Percentiles rank a stretch among this genome's conserved stretches.
These are phyloP conservation scores for Ceuthmochares aereus DNA, from an alignment of 2,113 vertebrate genomes.

Conservation along the genomic window DNA sequence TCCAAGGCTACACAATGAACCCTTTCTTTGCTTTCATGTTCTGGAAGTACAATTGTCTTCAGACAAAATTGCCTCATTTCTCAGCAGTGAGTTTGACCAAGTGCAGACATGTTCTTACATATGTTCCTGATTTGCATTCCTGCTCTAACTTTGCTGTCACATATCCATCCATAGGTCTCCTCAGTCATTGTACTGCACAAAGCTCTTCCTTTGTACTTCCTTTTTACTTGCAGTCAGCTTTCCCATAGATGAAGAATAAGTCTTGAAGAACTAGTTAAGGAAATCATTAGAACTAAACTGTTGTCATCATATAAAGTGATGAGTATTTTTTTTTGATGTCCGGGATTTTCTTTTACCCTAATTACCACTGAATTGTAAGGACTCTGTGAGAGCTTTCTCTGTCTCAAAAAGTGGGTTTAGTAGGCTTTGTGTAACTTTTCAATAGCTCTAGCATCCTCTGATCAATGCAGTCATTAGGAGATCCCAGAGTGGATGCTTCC, in stretches of 20 bases:
- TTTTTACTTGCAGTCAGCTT: not conserved
- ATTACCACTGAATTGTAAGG: not conserved
- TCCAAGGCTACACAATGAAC: conserved; percentile 66
- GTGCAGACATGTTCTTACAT: conserved; percentile 47
- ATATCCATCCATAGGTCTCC: conserved; percentile 33
- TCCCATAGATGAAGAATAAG: not conserved
- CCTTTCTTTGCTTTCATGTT: conserved; percentile 68
- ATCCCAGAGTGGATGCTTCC: conserved; percentile 30
- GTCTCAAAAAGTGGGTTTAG: not conserved
- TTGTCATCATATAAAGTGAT: not conserved
- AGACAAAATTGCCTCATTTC: conserved; percentile 58
- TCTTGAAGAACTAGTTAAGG: conserved; percentile 1
- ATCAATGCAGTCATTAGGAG: conserved; percentile 12
- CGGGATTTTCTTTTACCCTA: not conserved
- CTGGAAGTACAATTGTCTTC: conserved; percentile 63
- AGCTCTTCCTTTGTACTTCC: not conserved
- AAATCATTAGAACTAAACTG: not conserved
- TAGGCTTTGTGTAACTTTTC: not conserved
- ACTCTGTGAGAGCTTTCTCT: not conserved
- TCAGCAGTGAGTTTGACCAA: conserved; percentile 55
- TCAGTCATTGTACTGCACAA: not conserved
- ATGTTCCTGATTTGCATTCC: conserved; percentile 62
- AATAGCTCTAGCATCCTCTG: conserved; percentile 3
- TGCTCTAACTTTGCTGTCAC: conserved; percentile 15
- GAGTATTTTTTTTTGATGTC: not conserved